Evolutionary conservation across 2,888 invertebrate species (phyloP), one percentile per base, ranked within the genome.

Genomic region (Myathropa florea): DNA sequence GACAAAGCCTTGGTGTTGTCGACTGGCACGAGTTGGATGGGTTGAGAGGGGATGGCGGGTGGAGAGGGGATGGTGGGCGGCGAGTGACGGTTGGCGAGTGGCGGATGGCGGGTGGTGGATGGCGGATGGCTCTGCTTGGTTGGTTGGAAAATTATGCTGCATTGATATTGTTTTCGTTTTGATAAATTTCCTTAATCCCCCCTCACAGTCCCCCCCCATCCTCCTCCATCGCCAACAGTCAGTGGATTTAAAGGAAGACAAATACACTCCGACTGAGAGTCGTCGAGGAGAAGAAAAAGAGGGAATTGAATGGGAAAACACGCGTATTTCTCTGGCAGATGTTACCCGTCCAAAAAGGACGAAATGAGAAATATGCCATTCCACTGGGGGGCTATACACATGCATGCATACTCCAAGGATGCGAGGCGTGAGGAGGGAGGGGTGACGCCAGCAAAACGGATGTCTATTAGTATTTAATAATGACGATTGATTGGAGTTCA

Each of bases 401-500:
- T 3, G 28, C 24, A 30, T 24, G 63, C 46, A 23, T 63, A 24
- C 53, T 39, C 36, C 71, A 76, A 80, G 18, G 18, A 18, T 0
- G 7, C 2, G 46, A 18, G 18, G 2, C 18, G 7, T 4, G 46
- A 18, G n/a, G 7, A 18, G 0, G 46, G 18, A 2, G 3, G 18
- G 7, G 18, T 18, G 73, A 30, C 57, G 65, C 60, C 68, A 70
- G 59, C 64, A 86, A 70, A 81, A 75, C 82, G 70, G 53, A 79
- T 86, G 86, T 83, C 83, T 86, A 86, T 86, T 86, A 86, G 86
- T 86, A 79, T 86, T 86, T 86, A 86, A 86, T 86, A 86, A 86
- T 86, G 86, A 86, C 86, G 83, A 86, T 86, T 86, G 86, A 86
- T 86, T 86, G 71, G 63, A 83, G 78, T 67, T 57, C 63, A 83